Evolutionary conservation across 2,888 invertebrate genomes (phyloP).

Genomic region (Neoitamus cyanurus): DNA sequence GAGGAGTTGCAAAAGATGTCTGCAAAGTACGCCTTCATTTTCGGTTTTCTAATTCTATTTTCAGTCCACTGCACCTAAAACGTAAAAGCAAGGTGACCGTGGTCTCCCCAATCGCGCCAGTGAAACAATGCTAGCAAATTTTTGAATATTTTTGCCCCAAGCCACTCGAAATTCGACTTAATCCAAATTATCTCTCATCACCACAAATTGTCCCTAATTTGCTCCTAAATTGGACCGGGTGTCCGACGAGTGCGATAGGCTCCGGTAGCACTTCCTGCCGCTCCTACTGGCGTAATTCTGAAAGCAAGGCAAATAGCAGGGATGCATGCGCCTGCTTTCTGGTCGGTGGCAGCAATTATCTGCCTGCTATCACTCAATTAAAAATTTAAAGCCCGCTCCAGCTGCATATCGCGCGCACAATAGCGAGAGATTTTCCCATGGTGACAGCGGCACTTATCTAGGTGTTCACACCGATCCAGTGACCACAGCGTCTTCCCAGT

Average conservation of each 20-base stretch:
- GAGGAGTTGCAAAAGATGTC: too few relatives aligned
- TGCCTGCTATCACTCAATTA: background rate
- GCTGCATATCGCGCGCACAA: background rate
- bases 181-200: background rate
- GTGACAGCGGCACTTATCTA: background rate
- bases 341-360: background rate
- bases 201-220: background rate
- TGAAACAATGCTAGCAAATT: background rate
- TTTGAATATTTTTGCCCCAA: background rate
- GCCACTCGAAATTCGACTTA: background rate
- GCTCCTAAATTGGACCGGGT: background rate
- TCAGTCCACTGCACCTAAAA: background rate
- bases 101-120: background rate
- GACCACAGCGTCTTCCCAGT: conserved; percentile 6
- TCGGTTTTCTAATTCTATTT: background rate
- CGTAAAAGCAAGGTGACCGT: background rate
- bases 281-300: background rate
- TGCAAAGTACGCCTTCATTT: too few relatives aligned
- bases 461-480: conserved; percentile 16
- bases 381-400: background rate
- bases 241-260: background rate
- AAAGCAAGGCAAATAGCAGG: background rate
- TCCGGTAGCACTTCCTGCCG: background rate
- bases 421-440: conserved; percentile 2
- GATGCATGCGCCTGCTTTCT: background rate